Evolutionary conservation across 2,888 invertebrate species (phyloP).

Genomic region (Tetheella fluctuosa): DNA sequence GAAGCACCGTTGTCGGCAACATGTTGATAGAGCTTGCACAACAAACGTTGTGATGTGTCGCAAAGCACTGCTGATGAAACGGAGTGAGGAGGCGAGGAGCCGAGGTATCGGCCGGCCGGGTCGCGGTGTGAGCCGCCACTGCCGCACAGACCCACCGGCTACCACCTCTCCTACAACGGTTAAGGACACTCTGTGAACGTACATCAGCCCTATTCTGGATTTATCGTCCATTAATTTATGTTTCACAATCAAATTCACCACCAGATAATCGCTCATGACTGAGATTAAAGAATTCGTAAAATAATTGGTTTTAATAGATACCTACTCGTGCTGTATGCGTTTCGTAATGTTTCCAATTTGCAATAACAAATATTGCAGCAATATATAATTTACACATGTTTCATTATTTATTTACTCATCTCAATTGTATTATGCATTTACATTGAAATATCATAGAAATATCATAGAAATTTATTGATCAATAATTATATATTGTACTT

Average conservation of each 20-base stretch:
- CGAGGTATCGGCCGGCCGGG: constrained; percentile 67
- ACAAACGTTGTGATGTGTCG: constrained; percentile 48
- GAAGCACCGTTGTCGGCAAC: constrained; percentile 59
- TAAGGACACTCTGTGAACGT: constrained; percentile 59
- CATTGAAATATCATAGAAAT: neutral
- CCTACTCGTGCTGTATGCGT: neutral
- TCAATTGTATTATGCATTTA: neutral
- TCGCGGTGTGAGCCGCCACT: constrained; percentile 73
- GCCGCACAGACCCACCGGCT: constrained; percentile 37
- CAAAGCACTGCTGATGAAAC: constrained; percentile 47
- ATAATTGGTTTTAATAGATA: neutral
- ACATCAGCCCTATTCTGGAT: constrained; percentile 55
- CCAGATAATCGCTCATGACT: neutral
- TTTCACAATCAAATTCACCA: neutral
- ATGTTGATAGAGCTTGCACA: constrained; percentile 64
- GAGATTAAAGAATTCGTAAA: neutral
- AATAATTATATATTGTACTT: neutral
- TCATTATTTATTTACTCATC: neutral
- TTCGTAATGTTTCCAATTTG: neutral
- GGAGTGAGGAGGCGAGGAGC: constrained; percentile 30
- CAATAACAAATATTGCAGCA: neutral
- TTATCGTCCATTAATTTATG: constrained; percentile 21
- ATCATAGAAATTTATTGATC: too few species aligned
- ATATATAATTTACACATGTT: constrained; percentile 1
- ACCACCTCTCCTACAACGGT: constrained; percentile 40